Conservation (phyloP, 53 echinoderm and acorn worm genomes). For the Henricia sp. region DNA sequence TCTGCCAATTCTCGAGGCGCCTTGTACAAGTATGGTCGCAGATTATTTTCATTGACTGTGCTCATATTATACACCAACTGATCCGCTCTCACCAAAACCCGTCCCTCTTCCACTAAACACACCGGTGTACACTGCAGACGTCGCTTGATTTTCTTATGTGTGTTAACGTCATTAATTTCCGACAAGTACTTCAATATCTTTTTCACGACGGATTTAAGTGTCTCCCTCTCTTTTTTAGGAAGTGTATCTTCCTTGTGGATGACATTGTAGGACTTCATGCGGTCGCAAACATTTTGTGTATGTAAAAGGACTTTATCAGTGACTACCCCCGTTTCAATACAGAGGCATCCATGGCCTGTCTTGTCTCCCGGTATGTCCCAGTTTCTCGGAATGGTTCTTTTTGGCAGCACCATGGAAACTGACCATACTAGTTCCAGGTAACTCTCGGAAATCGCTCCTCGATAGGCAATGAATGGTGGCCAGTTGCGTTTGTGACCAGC, state of each 20-base stretch:
- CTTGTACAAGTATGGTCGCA: constrained; percentile 59
- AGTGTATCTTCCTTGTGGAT: constrained; percentile 22
- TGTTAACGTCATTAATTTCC: not conserved
- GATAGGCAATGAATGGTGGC: constrained; percentile 32
- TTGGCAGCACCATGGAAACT: constrained; percentile 44
- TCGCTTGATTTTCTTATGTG: not conserved
- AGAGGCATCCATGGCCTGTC: constrained; percentile 7
- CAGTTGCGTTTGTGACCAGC: not conserved
- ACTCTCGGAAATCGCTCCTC: constrained; percentile 1
- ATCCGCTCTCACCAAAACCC: constrained; percentile 46
- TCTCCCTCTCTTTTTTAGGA: constrained; percentile 5
- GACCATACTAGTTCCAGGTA: constrained; percentile 52
- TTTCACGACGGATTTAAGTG: constrained; percentile 10
- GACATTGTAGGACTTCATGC: constrained; percentile 24
- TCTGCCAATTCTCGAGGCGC: constrained; percentile 21
- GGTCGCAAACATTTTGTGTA: constrained; percentile 23
- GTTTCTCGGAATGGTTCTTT: constrained; percentile 15
- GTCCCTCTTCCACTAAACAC: constrained; percentile 29
- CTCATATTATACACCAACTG: constrained; percentile 31
- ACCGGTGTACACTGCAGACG: constrained; percentile 25
- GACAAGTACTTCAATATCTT: constrained; percentile 1
- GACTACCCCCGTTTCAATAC: not conserved
- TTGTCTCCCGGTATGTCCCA: not conserved
- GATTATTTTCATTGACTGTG: not conserved
- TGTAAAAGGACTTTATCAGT: constrained; percentile 27